These are phyloP conservation scores for Bucorvus abyssinicus DNA, from an alignment of 2,797 vertebrate genomes.

Conservation along the genomic window DNA sequence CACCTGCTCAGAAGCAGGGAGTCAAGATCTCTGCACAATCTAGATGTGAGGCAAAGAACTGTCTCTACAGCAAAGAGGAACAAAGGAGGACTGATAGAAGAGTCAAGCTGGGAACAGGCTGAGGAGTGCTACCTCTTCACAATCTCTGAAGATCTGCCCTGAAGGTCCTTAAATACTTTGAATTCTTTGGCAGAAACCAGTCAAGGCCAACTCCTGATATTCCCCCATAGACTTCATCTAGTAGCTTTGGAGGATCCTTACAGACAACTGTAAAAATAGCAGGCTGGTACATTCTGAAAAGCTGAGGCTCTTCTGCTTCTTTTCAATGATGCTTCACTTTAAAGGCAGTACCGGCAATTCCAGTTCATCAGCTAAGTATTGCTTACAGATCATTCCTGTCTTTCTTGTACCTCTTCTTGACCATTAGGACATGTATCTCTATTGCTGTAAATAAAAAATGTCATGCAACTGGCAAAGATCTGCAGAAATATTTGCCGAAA, in stretches of 20 bases:
- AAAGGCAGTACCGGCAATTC: background rate
- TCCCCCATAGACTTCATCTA: background rate
- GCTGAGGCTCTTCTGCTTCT: background rate
- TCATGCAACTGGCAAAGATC: background rate
- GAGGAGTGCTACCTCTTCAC: background rate
- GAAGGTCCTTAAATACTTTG: background rate
- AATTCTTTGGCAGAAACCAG: background rate
- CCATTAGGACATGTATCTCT: background rate
- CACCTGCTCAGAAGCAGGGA: background rate
- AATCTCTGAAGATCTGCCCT: background rate
- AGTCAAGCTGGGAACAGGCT: background rate
- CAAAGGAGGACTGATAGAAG: background rate
- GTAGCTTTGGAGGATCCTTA: background rate
- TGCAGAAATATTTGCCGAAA: background rate
- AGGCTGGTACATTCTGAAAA: background rate
- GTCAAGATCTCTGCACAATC: background rate
- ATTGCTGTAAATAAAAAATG: background rate
- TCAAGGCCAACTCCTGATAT: background rate
- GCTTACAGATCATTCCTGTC: background rate
- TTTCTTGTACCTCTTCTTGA: background rate
- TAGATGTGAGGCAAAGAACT: background rate
- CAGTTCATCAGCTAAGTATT: background rate
- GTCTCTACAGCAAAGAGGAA: background rate
- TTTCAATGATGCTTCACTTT: background rate
- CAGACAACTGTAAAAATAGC: background rate